Evolutionary conservation across 2,888 invertebrate species (phyloP).

Genomic region (Dynastes tityus): DNA sequence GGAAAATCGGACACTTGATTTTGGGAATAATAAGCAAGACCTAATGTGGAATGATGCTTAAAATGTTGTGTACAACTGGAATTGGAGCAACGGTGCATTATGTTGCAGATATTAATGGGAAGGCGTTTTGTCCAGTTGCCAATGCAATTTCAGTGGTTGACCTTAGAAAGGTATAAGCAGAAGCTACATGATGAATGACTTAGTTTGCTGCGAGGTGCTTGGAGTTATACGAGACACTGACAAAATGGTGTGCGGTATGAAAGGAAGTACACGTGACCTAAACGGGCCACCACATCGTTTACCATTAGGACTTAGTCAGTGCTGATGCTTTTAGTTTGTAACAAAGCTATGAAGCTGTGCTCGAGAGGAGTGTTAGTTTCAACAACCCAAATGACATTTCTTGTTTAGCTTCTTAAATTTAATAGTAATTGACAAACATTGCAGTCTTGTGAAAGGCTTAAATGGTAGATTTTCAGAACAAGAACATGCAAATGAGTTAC

Average conservation of each 20-base stretch:
- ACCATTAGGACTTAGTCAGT: constrained; percentile 86
- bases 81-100: constrained; percentile 83
- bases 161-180: constrained; percentile 85
- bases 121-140: constrained; percentile 81
- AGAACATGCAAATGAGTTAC: constrained; percentile 88
- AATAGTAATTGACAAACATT: constrained; percentile 80
- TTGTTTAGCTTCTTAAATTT: constrained; percentile 80
- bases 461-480: constrained; percentile 84
- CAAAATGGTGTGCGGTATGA: constrained; percentile 91
- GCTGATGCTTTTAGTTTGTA: constrained; percentile 82
- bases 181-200: constrained; percentile 86
- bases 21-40: constrained; percentile 85
- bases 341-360: constrained; percentile 88
- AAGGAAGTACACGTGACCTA: constrained; percentile 81
- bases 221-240: constrained; percentile 90
- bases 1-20: constrained; percentile 84
- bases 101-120: constrained; percentile 89
- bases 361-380: constrained; percentile 89
- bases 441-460: constrained; percentile 80
- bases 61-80: constrained; percentile 88
- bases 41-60: constrained; percentile 82
- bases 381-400: constrained; percentile 92
- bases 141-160: constrained; percentile 85
- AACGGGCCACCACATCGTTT: constrained; percentile 82
- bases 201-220: constrained; percentile 90